Percentiles rank a stretch among this genome's conserved stretches.
Evolutionary conservation across 2,888 invertebrate genomes (phyloP).

Genomic region (Ischnus inquisitorius): DNA sequence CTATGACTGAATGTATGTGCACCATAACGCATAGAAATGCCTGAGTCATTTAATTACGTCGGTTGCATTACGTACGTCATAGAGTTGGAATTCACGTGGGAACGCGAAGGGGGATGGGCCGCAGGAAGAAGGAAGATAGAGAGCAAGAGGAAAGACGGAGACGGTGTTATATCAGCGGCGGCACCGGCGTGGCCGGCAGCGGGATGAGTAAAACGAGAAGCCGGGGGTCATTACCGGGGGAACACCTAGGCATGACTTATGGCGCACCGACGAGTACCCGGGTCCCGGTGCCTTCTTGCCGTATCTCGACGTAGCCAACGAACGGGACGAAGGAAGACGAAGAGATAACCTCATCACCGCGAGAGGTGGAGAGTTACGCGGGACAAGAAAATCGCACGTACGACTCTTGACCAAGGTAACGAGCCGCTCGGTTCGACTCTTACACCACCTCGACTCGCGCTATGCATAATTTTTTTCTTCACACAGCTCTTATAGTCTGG

Average conservation of each 20-base stretch:
- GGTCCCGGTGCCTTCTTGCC: constrained; percentile 49
- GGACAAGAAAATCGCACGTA: constrained; percentile 59
- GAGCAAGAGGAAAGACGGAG: constrained; percentile 45
- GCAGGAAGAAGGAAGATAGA: constrained; percentile 49
- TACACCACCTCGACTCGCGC: constrained; percentile 72
- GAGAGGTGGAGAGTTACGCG: constrained; percentile 43
- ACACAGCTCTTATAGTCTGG: background rate
- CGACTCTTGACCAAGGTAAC: constrained; percentile 32
- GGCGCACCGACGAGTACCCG: constrained; percentile 66
- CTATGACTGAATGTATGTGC: background rate
- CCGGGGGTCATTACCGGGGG: constrained; percentile 80
- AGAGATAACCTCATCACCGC: constrained; percentile 45
- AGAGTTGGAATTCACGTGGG: constrained; percentile 69
- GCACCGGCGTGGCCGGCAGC: constrained; percentile 66
- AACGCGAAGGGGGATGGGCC: constrained; percentile 61
- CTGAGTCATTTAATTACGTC: constrained; percentile 69
- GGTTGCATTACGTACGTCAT: constrained; percentile 53
- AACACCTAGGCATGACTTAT: constrained; percentile 83
- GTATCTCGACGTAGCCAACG: constrained; percentile 40
- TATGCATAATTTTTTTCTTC: constrained; percentile 71
- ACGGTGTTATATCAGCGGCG: constrained; percentile 72
- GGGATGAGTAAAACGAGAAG: constrained; percentile 82
- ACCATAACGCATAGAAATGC: constrained; percentile 41
- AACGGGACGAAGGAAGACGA: constrained; percentile 47
- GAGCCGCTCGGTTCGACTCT: constrained; percentile 24